Percentiles rank a stretch among this genome's conserved stretches.
Conservation (phyloP, 2,888 invertebrate species). For the Agapetus fuscipes region DNA sequence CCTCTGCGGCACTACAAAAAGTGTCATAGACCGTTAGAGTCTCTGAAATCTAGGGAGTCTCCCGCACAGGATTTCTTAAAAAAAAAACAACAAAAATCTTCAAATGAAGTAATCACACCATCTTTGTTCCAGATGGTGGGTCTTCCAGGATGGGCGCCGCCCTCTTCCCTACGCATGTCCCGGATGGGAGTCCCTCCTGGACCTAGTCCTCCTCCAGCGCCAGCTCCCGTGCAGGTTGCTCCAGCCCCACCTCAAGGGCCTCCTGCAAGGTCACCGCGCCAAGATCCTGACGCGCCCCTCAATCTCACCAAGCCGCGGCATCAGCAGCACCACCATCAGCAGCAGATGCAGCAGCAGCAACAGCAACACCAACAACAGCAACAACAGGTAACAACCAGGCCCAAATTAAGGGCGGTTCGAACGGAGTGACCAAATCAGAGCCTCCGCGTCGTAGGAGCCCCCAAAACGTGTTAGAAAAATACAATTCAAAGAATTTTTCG, state of each 20-base stretch:
- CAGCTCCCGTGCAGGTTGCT: conserved; percentile 26
- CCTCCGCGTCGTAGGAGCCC: too few relatives aligned
- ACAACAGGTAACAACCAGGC: conserved; percentile 10
- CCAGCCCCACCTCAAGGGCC: conserved; percentile 27
- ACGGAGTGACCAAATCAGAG: too few relatives aligned
- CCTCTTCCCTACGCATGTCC: conserved; percentile 4
- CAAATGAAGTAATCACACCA: too few relatives aligned
- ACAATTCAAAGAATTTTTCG: too few relatives aligned
- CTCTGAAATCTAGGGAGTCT: too few relatives aligned
- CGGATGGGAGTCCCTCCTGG: conserved; percentile 2
- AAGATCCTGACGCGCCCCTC: conserved; percentile 73
- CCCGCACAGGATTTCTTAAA: too few relatives aligned
- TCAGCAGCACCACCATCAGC: conserved; percentile 35
- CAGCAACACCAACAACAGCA: conserved; percentile 21
- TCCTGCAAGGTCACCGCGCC: conserved; percentile 30
- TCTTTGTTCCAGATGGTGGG: conserved; percentile 18
- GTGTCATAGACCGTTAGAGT: too few relatives aligned
- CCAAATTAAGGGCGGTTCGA: too few relatives aligned
- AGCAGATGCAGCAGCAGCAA: conserved; percentile 36
- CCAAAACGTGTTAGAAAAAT: too few relatives aligned
- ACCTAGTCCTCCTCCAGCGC: conserved; percentile 5
- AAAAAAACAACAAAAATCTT: too few relatives aligned
- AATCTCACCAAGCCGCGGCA: conserved; percentile 73
- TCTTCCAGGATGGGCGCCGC: conserved; percentile 10
- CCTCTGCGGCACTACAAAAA: too few relatives aligned